Evolutionary conservation across 1,140 invertebrate genomes (phyloP), one percentile per base, ranked within the genome.

Genomic region (Plectrocnemia conspersa): DNA sequence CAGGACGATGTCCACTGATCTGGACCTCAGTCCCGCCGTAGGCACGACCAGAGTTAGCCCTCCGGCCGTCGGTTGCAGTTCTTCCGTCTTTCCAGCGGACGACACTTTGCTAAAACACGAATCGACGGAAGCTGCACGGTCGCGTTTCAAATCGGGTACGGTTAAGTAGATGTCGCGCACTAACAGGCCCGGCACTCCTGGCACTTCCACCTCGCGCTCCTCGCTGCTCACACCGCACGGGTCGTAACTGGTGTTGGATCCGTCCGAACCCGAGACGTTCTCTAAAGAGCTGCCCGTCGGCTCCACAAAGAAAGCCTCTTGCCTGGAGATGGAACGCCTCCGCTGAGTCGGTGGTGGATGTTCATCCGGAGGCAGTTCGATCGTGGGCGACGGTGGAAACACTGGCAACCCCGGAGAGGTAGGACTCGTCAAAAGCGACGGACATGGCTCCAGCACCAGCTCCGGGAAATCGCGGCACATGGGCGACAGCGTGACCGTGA

Each of bases 1-100:
- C 49, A 95, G 72, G 10, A 89, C 89, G 54, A 94, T 92, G 68
- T 95, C 91, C 33, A 94, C 90, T 22, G 89, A 93, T 50, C 89
- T 81, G 3, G 91, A 93, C n/a, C 91, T 77, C 2, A 83, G 77
- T 5, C 80, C 78, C 7, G 67, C 64, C 50, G 74, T 80, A 0
- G 86, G 85, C 11, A 88, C 85, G 15, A 82, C 77, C 2, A 87
- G 73, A 27, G 79, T 81, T 60, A 77, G 72, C 35, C 79, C 77
- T 35, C 77, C 76, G 13, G 70, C 74, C n/a, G 76, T 75, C 52
- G 78, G 77, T 61, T 82, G 75, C 44, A 81, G 57, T 60, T 86
- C 80, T 56, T 85, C 84, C 6, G 81, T 80, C 64, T 85, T 83
- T 2, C 77, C 77, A 23, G 77, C 75, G 1, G 80, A 79, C 2